A percentile compares a stretch with the other conserved stretches of the same genome.
These are phyloP conservation scores for Meteorus colon DNA, from an alignment of 2,888 invertebrate genomes.

Conservation along the genomic window DNA sequence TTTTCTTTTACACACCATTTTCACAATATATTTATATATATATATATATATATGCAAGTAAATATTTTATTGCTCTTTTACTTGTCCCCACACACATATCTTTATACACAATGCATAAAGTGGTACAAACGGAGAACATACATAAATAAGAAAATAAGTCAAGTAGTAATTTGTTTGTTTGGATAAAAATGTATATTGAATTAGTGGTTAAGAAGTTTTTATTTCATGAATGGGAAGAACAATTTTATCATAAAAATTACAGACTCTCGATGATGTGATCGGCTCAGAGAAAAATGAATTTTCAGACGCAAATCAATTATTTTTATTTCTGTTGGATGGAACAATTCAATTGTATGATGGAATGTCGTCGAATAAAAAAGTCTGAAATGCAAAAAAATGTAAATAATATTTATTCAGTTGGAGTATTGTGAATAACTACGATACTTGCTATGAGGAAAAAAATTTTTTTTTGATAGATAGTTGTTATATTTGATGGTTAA, in stretches of 20 bases:
- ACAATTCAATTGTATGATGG: slow-evolving; percentile 15
- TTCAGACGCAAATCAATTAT: too few species aligned
- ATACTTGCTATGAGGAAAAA: background rate
- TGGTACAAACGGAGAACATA: background rate
- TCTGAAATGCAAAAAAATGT: slow-evolving; percentile 62
- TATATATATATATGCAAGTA: background rate
- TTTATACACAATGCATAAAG: background rate
- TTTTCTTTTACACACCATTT: slow-evolving; percentile 16
- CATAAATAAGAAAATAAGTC: background rate
- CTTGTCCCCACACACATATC: background rate
- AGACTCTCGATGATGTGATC: too few species aligned
- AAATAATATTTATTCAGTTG: slow-evolving; percentile 53
- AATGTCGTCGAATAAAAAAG: slow-evolving; percentile 51
- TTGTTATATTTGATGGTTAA: too few species aligned
- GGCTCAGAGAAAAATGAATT: too few species aligned
- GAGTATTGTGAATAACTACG: slow-evolving; percentile 53
- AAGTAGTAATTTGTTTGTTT: background rate
- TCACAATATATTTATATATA: background rate
- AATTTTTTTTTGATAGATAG: too few species aligned
- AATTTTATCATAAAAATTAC: too few species aligned
- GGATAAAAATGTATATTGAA: slow-evolving; percentile 6
- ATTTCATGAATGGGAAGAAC: too few species aligned
- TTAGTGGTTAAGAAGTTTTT: too few species aligned
- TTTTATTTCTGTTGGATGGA: too few species aligned
- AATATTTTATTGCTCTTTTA: slow-evolving; percentile 1